phyloP scores from a whole-genome alignment of 2,888 invertebrate species.

The Drosophila merina region DNA sequence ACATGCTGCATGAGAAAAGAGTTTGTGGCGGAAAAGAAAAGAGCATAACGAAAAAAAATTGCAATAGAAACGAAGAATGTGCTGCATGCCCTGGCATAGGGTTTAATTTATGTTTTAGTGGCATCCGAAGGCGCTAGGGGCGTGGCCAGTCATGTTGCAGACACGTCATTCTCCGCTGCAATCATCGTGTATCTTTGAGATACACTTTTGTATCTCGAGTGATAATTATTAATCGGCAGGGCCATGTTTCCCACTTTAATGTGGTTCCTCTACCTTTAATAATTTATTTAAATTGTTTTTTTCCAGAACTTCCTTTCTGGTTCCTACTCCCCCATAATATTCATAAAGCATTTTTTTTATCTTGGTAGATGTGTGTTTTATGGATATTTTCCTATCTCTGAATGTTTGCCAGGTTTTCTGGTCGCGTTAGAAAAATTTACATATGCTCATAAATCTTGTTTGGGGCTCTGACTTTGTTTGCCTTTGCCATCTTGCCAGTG shows the following conservation, averaged over 20 bases:
- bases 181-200: constrained; percentile 8
- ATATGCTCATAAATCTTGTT: constrained; percentile 77
- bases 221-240: constrained; percentile 36
- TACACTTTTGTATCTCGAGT: constrained; percentile 37
- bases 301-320: neutral
- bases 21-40: constrained; percentile 58
- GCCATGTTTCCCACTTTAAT: constrained; percentile 13
- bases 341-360: constrained; percentile 40
- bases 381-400: constrained; percentile 58
- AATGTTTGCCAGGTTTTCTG: constrained; percentile 59
- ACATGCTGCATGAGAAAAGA: constrained; percentile 46
- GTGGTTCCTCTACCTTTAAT: constrained; percentile 14
- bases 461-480: constrained; percentile 58
- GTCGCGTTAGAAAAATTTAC: constrained; percentile 71
- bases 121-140: constrained; percentile 46
- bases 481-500: constrained; percentile 51
- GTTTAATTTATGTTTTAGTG: constrained; percentile 61
- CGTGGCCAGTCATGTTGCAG: constrained; percentile 40
- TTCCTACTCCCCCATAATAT: constrained; percentile 37
- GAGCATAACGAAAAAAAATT: constrained; percentile 23
- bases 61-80: constrained; percentile 47
- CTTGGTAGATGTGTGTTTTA: constrained; percentile 52
- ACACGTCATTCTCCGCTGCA: constrained; percentile 22
- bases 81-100: constrained; percentile 37
- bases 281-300: constrained; percentile 40